Conservation (phyloP, 2,888 invertebrate species). For the Sarcophaga variegata region DNA sequence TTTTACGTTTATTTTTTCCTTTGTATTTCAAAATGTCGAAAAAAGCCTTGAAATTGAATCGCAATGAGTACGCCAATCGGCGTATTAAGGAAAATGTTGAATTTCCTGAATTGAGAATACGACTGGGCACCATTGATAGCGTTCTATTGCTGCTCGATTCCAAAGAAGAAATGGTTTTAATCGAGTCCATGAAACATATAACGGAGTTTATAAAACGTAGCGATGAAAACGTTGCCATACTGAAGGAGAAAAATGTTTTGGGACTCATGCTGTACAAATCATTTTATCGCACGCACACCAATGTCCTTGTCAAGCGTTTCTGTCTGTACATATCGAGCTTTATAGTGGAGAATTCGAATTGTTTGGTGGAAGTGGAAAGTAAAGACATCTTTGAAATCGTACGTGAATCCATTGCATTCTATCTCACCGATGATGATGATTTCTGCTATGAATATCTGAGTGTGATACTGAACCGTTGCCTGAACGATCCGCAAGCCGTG, state of each 20-base stretch:
- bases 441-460: constrained; percentile 77
- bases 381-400: constrained; percentile 70
- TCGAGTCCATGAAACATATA: constrained; percentile 74
- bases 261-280: constrained; percentile 72
- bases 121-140: constrained; percentile 72
- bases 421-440: constrained; percentile 74
- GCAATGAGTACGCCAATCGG: constrained; percentile 74
- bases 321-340: constrained; percentile 73
- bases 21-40: constrained; percentile 50
- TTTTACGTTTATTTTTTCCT: not conserved
- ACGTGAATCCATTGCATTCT: constrained; percentile 70
- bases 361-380: constrained; percentile 72
- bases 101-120: constrained; percentile 72
- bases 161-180: constrained; percentile 74
- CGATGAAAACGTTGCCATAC: constrained; percentile 72
- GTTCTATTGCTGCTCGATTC: constrained; percentile 74
- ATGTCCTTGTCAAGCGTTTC: constrained; percentile 74
- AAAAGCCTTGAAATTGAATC: constrained; percentile 66
- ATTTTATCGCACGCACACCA: constrained; percentile 71
- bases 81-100: constrained; percentile 70
- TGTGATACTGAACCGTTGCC: constrained; percentile 74
- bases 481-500: constrained; percentile 75
- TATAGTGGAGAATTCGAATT: constrained; percentile 73
- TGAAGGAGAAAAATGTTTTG: constrained; percentile 73
- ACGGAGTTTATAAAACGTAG: constrained; percentile 74